A percentile compares a stretch with the other conserved stretches of the same genome.
phyloP scores from a whole-genome alignment of 2,797 vertebrate genomes.

The Tokudaia tokunoshimensis region DNA sequence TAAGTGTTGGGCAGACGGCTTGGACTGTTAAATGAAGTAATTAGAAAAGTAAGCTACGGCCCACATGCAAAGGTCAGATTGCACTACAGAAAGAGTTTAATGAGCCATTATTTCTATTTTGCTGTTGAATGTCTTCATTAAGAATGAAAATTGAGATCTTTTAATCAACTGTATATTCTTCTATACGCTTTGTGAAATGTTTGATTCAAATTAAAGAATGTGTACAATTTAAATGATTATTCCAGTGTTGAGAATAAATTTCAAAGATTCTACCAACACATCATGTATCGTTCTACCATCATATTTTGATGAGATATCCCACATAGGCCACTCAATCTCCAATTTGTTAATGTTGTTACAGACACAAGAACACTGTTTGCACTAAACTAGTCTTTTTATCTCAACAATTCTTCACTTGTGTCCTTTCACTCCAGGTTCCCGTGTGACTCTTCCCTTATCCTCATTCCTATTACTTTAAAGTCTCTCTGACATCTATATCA shows the following conservation, averaged over 20 bases:
- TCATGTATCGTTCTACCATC: fast-evolving
- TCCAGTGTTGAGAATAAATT: not conserved
- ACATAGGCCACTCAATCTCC: not conserved
- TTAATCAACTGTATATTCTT: not conserved
- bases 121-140: not conserved
- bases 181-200: not conserved
- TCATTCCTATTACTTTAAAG: not conserved
- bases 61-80: not conserved
- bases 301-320: not conserved
- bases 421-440: not conserved
- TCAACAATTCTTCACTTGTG: not conserved
- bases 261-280: not conserved
- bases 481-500: not conserved
- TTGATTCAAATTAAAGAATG: not conserved
- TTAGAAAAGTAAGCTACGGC: not conserved
- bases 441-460: not conserved
- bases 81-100: not conserved
- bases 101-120: not conserved
- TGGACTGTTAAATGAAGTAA: not conserved
- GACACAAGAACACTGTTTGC: too few species aligned
- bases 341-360: not conserved
- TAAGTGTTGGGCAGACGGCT: not conserved
- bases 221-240: not conserved
- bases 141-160: not conserved
- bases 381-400: not conserved